Conservation (phyloP, 2,113 vertebrate species). For the Cairina moschata region DNA sequence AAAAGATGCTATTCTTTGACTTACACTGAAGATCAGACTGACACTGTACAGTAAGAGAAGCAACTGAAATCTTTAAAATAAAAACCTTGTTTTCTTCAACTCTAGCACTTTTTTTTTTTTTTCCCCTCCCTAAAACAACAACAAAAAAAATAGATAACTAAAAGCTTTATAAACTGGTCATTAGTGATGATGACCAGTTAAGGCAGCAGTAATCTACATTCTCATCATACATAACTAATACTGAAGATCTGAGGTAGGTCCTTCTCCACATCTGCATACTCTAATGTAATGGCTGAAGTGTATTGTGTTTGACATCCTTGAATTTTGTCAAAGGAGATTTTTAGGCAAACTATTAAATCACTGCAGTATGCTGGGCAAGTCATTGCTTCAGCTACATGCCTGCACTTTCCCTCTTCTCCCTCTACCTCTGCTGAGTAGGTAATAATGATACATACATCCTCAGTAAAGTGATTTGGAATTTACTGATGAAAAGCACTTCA, state of each 20-base stretch:
- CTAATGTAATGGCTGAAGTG: neutral
- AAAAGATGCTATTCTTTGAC: neutral
- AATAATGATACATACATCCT: neutral
- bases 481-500: neutral
- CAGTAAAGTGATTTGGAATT: neutral
- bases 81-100: neutral
- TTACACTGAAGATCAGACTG: neutral
- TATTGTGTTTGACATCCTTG: neutral
- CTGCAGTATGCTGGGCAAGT: neutral
- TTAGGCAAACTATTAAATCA: neutral
- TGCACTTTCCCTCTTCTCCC: neutral
- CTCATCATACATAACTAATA: neutral
- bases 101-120: neutral
- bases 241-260: neutral
- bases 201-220: neutral
- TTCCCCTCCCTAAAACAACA: neutral
- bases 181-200: neutral
- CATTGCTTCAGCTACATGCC: neutral
- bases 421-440: neutral
- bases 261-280: neutral
- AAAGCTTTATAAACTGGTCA: neutral
- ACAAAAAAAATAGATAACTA: rapidly evolving
- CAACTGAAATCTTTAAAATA: neutral
- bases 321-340: neutral
- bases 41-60: neutral